Evolutionary conservation across 1,140 invertebrate genomes (phyloP).

Genomic region (Cephus cinctus): DNA sequence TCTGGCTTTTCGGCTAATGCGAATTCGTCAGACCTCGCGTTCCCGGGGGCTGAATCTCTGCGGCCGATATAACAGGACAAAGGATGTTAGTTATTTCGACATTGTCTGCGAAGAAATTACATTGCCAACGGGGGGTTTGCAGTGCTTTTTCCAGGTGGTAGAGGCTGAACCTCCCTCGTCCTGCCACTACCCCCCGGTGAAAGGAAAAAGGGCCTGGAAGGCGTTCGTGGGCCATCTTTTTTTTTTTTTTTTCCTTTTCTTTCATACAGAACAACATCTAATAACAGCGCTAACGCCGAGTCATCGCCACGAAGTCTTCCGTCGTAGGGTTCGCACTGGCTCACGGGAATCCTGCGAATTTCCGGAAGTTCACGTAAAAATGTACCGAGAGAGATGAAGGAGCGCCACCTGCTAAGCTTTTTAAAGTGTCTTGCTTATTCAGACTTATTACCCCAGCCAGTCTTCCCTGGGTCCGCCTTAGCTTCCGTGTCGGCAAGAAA

Average conservation of each 20-base stretch:
- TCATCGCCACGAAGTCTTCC: no score
- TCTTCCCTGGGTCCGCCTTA: conserved; percentile 3
- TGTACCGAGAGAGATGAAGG: no score
- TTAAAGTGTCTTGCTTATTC: conserved; percentile 6
- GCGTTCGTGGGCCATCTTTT: not conserved
- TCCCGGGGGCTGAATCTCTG: no score
- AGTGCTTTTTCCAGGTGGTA: not conserved
- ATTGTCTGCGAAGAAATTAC: conserved; percentile 3
- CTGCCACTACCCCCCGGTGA: not conserved
- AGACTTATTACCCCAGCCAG: conserved; percentile 15
- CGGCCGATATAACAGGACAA: no score
- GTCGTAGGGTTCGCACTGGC: no score
- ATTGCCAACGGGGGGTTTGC: not conserved
- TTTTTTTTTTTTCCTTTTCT: no score
- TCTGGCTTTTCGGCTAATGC: conserved; percentile 1
- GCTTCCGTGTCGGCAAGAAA: conserved; percentile 6
- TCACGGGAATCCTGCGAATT: no score
- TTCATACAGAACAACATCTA: conserved; percentile 1
- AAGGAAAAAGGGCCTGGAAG: not conserved
- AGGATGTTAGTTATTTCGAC: conserved; percentile 1
- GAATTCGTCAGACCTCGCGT: not conserved
- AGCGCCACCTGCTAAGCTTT: not conserved
- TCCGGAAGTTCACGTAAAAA: no score
- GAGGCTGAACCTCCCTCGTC: not conserved
- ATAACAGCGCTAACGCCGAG: not conserved